Base-by-base conservation (phyloP, 2,888 invertebrate genomes). In the Brachynemurus nebulosus region DNA sequence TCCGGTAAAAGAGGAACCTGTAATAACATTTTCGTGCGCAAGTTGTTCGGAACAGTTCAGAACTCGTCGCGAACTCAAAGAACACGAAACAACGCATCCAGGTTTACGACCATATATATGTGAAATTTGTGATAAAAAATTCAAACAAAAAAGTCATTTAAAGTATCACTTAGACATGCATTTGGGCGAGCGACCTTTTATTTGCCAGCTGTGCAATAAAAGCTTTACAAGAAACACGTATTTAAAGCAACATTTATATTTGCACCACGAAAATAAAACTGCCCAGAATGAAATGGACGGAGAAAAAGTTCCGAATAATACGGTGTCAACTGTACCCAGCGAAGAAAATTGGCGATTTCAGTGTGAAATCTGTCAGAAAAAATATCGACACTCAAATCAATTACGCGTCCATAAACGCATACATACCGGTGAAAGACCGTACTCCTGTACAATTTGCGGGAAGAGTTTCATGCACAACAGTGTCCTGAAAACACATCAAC, bases 381-480 rank as follows among this genome's bases (percentile, higher is more conserved):
- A 14, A 16, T 42, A 42, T 33, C 11, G 34, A 19, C 42, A 42
- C 20, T 33, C 42, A 6, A 42, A 42, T 34, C 42, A 42, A 20
- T 34, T 42, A 2, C n/a, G 20, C 7, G 34, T 34, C 21, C 42
- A 42, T 20, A 19, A 19, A 33, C 17, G 42, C 4, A 34, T 42
- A 34, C 42, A 42, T 34, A 42, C 42, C 8, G 42, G 42, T 5
- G 42, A 42, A 33, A 14, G 42, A 20, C 42, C 42, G 5, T 42
- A 34, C 20, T 12, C 17, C 5, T 42, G 42, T 18, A 33, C n/a
- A 11, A 27, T 42, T 33, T 42, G 42, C 12, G 9, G n/a, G 4
- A 42, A 42, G 16, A 17, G 20, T 1, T 42, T 42, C n/a, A 42
- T 42, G 42, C 42, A 42, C 14, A 42, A 42, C 16, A 42, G 42